Evolutionary conservation across 2,113 vertebrate species (phyloP).

Genomic region (Vidua chalybeata): DNA sequence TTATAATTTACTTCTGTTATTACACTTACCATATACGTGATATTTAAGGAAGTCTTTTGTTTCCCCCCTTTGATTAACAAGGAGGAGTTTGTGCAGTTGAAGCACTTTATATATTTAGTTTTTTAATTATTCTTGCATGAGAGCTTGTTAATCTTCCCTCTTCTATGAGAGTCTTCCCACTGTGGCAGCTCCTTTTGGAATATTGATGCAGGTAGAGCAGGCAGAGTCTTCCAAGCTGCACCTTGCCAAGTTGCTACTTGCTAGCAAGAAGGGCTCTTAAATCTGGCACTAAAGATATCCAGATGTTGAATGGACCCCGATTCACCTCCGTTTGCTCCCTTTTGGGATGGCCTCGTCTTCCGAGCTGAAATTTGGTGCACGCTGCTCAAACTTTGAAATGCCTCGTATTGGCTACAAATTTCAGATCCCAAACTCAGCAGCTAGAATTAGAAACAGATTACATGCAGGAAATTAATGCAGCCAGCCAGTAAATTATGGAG

Average conservation of each 20-base stretch:
- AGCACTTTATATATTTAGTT: background rate
- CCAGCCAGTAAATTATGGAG: slow-evolving; percentile 63
- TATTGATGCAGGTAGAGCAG: background rate
- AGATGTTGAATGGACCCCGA: background rate
- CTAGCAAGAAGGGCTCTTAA: background rate
- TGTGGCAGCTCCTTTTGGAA: background rate
- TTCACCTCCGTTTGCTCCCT: background rate
- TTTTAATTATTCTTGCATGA: background rate
- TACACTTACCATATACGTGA: slow-evolving; percentile 21
- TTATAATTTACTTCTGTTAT: slow-evolving; percentile 65
- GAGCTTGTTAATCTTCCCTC: background rate
- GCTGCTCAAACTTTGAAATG: background rate
- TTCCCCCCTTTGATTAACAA: slow-evolving; percentile 50
- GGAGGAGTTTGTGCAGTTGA: slow-evolving; percentile 46
- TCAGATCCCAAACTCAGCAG: slow-evolving; percentile 28
- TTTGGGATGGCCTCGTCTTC: background rate
- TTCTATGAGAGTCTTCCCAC: background rate
- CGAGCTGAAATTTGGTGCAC: background rate
- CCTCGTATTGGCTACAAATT: background rate
- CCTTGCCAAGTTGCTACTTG: background rate
- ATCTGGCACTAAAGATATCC: background rate
- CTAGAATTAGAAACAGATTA: slow-evolving; percentile 50
- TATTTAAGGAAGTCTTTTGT: slow-evolving; percentile 66
- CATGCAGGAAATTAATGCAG: slow-evolving; percentile 57
- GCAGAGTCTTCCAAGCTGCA: background rate